These are phyloP conservation scores for Drosophila cracens DNA, from an alignment of 2,888 invertebrate species.

Conservation along the genomic window DNA sequence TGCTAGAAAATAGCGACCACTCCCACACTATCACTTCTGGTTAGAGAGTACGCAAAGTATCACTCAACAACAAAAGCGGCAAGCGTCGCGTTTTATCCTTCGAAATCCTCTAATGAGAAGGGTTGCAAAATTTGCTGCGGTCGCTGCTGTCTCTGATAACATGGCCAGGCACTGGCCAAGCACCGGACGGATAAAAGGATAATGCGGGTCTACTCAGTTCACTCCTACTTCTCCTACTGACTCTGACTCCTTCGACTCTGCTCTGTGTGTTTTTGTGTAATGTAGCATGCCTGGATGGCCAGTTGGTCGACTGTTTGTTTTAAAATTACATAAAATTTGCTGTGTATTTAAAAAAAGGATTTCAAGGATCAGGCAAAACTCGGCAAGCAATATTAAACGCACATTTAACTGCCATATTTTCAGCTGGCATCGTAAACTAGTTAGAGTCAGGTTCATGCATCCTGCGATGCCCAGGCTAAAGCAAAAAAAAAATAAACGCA, in stretches of 20 bases:
- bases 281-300: slow-evolving; percentile 59
- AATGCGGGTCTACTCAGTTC: slow-evolving; percentile 72
- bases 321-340: slow-evolving; percentile 81
- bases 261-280: slow-evolving; percentile 56
- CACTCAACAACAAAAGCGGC: slow-evolving; percentile 75
- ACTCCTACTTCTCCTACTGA: slow-evolving; percentile 5
- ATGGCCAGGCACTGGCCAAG: slow-evolving; percentile 71
- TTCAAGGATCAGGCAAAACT: slow-evolving; percentile 42
- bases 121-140: slow-evolving; percentile 78
- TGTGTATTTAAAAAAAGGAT: slow-evolving; percentile 63
- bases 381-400: slow-evolving; percentile 63
- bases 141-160: slow-evolving; percentile 75
- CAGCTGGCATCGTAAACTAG: slow-evolving; percentile 75
- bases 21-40: neutral
- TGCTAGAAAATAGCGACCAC: neutral
- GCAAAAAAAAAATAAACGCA: slow-evolving; percentile 16
- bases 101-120: slow-evolving; percentile 84
- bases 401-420: slow-evolving; percentile 74
- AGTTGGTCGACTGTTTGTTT: slow-evolving; percentile 64
- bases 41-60: slow-evolving; percentile 58
- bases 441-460: slow-evolving; percentile 65
- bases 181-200: slow-evolving; percentile 78
- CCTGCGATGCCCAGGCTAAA: neutral
- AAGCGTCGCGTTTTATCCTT: slow-evolving; percentile 77
- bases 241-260: neutral